These are phyloP conservation scores for Zaprionus bogoriensis DNA, from an alignment of 2,888 invertebrate genomes.

Conservation along the genomic window DNA sequence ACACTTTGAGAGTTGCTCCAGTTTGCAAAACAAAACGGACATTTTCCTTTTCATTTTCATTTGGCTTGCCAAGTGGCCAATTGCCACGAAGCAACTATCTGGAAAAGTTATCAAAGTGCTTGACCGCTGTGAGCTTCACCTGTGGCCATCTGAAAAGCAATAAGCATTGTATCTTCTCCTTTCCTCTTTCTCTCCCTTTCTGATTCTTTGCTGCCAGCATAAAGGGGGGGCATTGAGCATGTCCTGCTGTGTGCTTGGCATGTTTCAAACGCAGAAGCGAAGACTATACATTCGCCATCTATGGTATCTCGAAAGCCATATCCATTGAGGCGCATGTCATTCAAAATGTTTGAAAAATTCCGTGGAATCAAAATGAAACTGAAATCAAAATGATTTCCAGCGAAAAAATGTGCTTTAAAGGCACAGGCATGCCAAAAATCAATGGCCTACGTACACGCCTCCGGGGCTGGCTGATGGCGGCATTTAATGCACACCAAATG, in stretches of 20 bases:
- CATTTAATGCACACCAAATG: slow-evolving; percentile 66
- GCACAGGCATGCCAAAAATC: slow-evolving; percentile 68
- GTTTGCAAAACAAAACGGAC: background rate
- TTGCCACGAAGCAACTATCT: slow-evolving; percentile 27
- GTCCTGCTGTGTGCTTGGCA: slow-evolving; percentile 30
- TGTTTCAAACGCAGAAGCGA: slow-evolving; percentile 24
- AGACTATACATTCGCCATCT: background rate
- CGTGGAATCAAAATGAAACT: slow-evolving; percentile 37
- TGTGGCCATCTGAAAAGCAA: slow-evolving; percentile 35
- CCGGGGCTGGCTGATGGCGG: slow-evolving; percentile 36
- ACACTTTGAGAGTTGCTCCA: background rate
- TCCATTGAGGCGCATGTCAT: slow-evolving; percentile 43
- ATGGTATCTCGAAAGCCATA: slow-evolving; percentile 14
- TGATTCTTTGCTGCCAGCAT: background rate
- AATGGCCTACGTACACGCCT: slow-evolving; percentile 43
- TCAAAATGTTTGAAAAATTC: slow-evolving; percentile 42
- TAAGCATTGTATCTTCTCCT: slow-evolving; percentile 13
- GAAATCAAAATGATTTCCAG: slow-evolving; percentile 37
- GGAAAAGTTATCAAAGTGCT: slow-evolving; percentile 35
- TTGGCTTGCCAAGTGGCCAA: slow-evolving; percentile 9
- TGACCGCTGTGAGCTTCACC: slow-evolving; percentile 41
- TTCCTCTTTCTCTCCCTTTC: background rate
- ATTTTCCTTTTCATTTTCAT: background rate
- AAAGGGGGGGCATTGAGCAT: background rate
- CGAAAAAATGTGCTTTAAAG: slow-evolving; percentile 59